Conservation (phyloP, 2,888 invertebrate genomes). For the Isoperla grammatica region DNA sequence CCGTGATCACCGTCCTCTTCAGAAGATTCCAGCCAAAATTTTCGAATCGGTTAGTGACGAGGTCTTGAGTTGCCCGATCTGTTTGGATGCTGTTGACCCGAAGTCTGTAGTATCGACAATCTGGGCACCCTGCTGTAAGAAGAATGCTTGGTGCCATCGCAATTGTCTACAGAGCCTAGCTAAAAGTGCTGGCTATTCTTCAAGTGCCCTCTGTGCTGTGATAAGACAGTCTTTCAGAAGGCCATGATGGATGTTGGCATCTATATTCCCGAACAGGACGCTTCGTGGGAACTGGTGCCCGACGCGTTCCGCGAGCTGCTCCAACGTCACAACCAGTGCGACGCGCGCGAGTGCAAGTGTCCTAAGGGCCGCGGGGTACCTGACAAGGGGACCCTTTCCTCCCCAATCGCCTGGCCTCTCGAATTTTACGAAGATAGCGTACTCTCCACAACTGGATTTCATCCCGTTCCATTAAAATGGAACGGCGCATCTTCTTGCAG, state of each 20-base stretch:
- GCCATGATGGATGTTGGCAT: constrained; percentile 54
- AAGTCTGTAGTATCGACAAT: constrained; percentile 48
- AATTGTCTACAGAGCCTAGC: too few species aligned
- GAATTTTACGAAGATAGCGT: too few species aligned
- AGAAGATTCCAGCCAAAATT: too few species aligned
- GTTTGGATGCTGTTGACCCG: too few species aligned
- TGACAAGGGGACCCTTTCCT: constrained; percentile 42
- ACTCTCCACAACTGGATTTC: too few species aligned
- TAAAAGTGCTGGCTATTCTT: constrained; percentile 72
- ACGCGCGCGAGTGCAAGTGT: constrained; percentile 54
- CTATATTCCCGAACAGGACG: constrained; percentile 78
- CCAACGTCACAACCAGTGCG: constrained; percentile 56
- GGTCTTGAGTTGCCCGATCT: too few species aligned
- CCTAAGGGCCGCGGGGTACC: constrained; percentile 50
- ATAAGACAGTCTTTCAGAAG: constrained; percentile 56
- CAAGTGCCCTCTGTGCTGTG: constrained; percentile 79
- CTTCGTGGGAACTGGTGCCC: constrained; percentile 74
- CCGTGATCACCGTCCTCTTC: too few species aligned
- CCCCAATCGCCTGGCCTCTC: too few species aligned
- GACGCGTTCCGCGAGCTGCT: constrained; percentile 55
- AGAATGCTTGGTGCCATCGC: too few species aligned
- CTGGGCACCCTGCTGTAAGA: too few species aligned
- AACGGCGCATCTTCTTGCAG: constrained; percentile 47
- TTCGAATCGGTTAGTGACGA: too few species aligned
- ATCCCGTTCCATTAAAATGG: too few species aligned